Evolutionary conservation across 2,888 invertebrate genomes (phyloP).

Genomic region (Arctia plantaginis): DNA sequence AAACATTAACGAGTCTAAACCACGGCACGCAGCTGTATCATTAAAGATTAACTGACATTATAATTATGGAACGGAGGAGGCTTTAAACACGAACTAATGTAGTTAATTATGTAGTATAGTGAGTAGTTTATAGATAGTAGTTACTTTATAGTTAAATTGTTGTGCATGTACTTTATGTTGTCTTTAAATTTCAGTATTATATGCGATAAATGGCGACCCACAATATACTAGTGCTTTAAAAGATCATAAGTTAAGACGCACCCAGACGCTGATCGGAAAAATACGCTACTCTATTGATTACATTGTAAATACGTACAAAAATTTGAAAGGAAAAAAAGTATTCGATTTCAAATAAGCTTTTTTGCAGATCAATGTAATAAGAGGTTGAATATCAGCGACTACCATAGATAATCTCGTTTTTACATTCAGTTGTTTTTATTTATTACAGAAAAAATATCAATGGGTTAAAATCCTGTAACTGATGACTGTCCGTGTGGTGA

Average conservation of each 20-base stretch:
- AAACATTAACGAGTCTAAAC: background rate
- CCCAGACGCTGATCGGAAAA: constrained; percentile 37
- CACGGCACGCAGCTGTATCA: background rate
- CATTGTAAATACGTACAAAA: constrained; percentile 26
- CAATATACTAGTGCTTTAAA: constrained; percentile 48
- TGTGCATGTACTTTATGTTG: constrained; percentile 33
- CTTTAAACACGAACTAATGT: background rate
- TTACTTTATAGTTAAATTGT: constrained; percentile 29
- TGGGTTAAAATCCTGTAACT: no score
- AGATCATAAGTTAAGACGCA: constrained; percentile 45
- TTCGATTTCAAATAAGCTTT: no score
- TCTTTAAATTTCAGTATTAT: constrained; percentile 39
- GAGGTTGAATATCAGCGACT: no score
- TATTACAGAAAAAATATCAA: no score
- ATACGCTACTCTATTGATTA: constrained; percentile 25
- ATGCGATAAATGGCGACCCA: constrained; percentile 44
- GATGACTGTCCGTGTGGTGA: no score
- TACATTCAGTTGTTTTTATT: no score
- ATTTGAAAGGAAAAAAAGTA: background rate
- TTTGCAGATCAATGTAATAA: no score
- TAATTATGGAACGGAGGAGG: background rate
- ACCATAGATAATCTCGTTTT: no score
- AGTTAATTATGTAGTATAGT: constrained; percentile 1
- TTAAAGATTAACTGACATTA: background rate
- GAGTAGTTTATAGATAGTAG: background rate